Evolutionary conservation across 2,113 vertebrate species (phyloP).

Genomic region (Nothocercus nigrocapillus): DNA sequence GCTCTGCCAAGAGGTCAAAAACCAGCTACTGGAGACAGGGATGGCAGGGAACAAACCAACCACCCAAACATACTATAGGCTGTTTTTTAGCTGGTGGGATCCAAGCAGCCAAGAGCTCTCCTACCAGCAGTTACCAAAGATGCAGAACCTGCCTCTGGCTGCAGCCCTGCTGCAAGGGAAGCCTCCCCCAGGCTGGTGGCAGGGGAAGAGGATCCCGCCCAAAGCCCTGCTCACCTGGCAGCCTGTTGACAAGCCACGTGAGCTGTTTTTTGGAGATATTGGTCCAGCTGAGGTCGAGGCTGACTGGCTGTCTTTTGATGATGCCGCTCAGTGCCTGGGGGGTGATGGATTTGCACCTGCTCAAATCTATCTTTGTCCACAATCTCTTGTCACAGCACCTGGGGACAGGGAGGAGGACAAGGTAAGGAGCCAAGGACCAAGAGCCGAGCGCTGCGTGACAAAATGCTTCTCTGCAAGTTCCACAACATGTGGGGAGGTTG

Average conservation of each 20-base stretch:
- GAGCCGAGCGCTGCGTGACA: fast-evolving
- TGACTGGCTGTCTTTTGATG: conserved; percentile 94
- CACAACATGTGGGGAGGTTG: fast-evolving
- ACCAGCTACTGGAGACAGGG: neutral
- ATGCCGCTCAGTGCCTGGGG: conserved; percentile 95
- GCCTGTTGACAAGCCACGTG: conserved; percentile 93
- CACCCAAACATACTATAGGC: neutral
- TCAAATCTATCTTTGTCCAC: conserved; percentile 95
- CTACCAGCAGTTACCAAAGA: neutral
- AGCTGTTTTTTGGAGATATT: conserved; percentile 98
- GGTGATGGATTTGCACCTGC: conserved; percentile 91
- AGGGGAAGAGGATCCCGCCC: neutral
- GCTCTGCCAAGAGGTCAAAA: neutral
- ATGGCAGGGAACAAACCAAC: too few species aligned
- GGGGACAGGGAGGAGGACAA: conserved; percentile 9
- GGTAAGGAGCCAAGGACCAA: neutral
- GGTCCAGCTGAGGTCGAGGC: conserved; percentile 97
- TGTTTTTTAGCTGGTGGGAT: neutral
- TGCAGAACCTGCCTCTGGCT: fast-evolving
- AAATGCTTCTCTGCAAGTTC: neutral
- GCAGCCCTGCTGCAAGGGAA: fast-evolving
- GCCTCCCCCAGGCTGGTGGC: fast-evolving
- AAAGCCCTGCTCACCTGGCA: conserved; percentile 83
- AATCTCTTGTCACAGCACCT: conserved; percentile 98
- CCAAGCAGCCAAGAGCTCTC: neutral